Evolutionary conservation across 2,113 vertebrate species (phyloP), one percentile per base, ranked within the genome.

Genomic region (Ariopsis seemanni): DNA sequence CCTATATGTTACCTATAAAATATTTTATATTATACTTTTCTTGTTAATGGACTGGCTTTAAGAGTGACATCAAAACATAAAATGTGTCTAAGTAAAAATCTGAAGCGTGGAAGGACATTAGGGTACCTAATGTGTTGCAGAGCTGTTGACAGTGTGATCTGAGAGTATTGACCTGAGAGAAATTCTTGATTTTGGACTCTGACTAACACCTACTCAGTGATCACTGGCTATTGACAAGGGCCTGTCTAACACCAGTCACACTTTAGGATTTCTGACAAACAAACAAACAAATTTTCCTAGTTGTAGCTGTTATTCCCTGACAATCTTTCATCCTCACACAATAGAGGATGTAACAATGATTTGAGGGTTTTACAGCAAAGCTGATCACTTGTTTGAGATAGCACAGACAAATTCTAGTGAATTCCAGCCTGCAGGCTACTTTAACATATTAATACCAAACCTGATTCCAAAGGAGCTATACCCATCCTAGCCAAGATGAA

Each of bases 301-400:
- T 55, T 67, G n/a, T 4, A 27, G 60, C n/a, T 50, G 25, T 67
- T 55, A 57, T 86, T 79, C 75, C 53, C 34, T 57, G 25, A 80
- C n/a, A 42, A 60, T 57, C 18, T 86, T 75, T 86, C 75, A 80
- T 86, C 62, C 27, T 34, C 11, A 55, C 27, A 55, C n/a, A 57
- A 50, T 80, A 50, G n/a, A 79, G 42, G 58, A 86, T 25, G 11
- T 55, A 75, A 86, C 60, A 52, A 80, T 79, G 75, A 86, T 57
- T 8, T 65, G 57, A 62, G 25, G 34, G 55, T 77, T 50, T 85
- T 85, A 48, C 18, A 22, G 10, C 55, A 72, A 85, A 75, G 55
- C 48, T 86, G 85, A 86, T 80, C 48, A 75, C 75, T 86, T 7
- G 6, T 55, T 79, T 79, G n/a, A 80, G 85, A 86, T 11, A 74